Evolutionary conservation across 2,888 invertebrate genomes (phyloP).

Genomic region (Amphimallon solstitiale): DNA sequence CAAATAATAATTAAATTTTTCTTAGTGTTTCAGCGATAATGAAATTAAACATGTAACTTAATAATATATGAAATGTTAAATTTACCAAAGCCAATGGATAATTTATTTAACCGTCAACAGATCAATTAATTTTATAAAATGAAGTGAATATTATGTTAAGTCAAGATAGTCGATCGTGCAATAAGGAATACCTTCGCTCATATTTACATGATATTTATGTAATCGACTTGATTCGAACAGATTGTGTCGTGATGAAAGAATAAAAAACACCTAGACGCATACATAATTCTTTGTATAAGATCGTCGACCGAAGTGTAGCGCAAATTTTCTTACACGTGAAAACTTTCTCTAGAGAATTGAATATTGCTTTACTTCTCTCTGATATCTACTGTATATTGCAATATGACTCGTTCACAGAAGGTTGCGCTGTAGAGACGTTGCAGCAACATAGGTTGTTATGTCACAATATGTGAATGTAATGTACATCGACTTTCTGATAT

Average conservation of each 20-base stretch:
- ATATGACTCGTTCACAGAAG: slow-evolving; percentile 2
- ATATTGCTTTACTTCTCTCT: slow-evolving; percentile 10
- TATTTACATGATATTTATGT: too few relatives aligned
- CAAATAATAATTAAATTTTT: too few relatives aligned
- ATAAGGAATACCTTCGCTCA: too few relatives aligned
- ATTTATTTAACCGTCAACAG: too few relatives aligned
- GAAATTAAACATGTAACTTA: too few relatives aligned
- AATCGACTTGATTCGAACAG: neutral
- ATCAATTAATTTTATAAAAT: too few relatives aligned
- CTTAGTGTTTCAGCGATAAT: too few relatives aligned
- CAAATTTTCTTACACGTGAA: neutral
- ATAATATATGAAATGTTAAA: too few relatives aligned
- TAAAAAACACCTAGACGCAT: neutral
- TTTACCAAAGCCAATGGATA: too few relatives aligned
- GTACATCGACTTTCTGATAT: slow-evolving; percentile 1
- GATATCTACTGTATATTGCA: neutral
- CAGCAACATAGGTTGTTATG: neutral
- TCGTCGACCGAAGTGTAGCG: neutral
- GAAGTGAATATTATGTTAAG: too few relatives aligned
- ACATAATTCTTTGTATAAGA: neutral
- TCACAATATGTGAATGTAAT: slow-evolving; percentile 6
- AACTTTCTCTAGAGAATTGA: slow-evolving; percentile 12
- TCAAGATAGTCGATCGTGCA: too few relatives aligned
- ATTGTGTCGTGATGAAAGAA: neutral
- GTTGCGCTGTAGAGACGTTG: neutral